phyloP scores from a whole-genome alignment of 1,140 invertebrate species.

The Musca vetustissima region DNA sequence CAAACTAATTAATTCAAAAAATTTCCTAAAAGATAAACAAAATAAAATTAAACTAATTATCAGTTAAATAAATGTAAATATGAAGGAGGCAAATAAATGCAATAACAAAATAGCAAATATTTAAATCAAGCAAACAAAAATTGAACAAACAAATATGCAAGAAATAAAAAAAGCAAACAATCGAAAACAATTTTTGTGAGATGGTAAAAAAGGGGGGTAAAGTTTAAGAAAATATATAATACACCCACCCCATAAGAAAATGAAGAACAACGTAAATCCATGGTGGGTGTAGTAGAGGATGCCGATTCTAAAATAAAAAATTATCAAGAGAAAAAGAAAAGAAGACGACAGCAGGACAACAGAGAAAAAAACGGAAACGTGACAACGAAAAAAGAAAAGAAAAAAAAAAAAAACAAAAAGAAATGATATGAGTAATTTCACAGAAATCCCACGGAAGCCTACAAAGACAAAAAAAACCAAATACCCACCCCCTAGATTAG shows the following conservation, averaged over 20 bases:
- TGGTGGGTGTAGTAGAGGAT: conserved; percentile 34
- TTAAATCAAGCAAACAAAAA: conserved; percentile 31
- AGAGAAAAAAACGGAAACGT: not conserved
- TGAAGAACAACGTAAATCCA: conserved; percentile 52
- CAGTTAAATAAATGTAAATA: not conserved
- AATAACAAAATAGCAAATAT: conserved; percentile 38
- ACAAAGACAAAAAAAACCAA: too few species aligned
- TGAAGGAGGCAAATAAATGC: not conserved
- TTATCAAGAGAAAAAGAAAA: conserved; percentile 8
- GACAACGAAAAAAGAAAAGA: not conserved
- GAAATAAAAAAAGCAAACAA: conserved; percentile 12
- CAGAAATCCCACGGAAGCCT: too few species aligned
- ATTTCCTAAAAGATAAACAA: not conserved
- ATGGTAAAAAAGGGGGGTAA: conserved; percentile 30
- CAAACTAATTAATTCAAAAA: conserved; percentile 33
- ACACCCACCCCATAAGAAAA: conserved; percentile 49
- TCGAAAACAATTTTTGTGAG: conserved; percentile 27
- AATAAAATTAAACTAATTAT: conserved; percentile 26
- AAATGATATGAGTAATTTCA: not conserved
- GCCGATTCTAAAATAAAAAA: conserved; percentile 35
- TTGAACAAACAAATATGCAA: conserved; percentile 35
- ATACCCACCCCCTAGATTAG: conserved; percentile 46
- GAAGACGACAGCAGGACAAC: conserved; percentile 8
- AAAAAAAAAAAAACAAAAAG: too few species aligned
- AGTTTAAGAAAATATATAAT: conserved; percentile 19